These are phyloP conservation scores for Gobionotothen gibberifrons DNA, from an alignment of 2,797 vertebrate genomes.

Conservation along the genomic window DNA sequence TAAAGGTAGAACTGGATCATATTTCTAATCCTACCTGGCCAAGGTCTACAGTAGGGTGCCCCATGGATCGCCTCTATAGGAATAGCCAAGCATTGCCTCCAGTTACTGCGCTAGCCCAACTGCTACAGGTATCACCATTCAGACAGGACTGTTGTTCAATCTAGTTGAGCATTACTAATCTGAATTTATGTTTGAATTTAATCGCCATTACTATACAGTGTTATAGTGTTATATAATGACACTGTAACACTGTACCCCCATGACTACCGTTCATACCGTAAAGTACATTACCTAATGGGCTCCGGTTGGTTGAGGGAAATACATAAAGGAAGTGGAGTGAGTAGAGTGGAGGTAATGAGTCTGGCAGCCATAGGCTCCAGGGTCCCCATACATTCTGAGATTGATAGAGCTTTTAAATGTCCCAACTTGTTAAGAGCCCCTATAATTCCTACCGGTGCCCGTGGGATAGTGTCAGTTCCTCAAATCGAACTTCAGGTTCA, in stretches of 20 bases:
- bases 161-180: constrained; percentile 28
- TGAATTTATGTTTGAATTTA: constrained; percentile 41
- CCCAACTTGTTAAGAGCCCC: constrained; percentile 66
- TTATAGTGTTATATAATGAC: too few species aligned
- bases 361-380: constrained; percentile 47
- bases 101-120: background rate
- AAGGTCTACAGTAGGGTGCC: constrained; percentile 25
- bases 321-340: constrained; percentile 55
- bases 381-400: constrained; percentile 62
- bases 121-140: constrained; percentile 5
- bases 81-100: constrained; percentile 13
- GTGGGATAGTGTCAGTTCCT: constrained; percentile 54
- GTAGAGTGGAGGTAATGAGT: constrained; percentile 61
- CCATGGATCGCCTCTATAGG: constrained; percentile 8
- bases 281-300: constrained; percentile 29
- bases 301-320: constrained; percentile 53
- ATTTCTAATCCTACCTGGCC: constrained; percentile 25
- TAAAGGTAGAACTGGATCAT: constrained; percentile 27
- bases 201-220: background rate
- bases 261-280: constrained; percentile 19
- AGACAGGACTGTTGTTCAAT: constrained; percentile 28
- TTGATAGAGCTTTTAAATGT: constrained; percentile 75
- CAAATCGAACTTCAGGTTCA: constrained; percentile 63
- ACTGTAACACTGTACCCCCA: constrained; percentile 30
- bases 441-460: constrained; percentile 59